Conservation (phyloP, 2,113 vertebrate species). For the Stigmatopora argus region DNA sequence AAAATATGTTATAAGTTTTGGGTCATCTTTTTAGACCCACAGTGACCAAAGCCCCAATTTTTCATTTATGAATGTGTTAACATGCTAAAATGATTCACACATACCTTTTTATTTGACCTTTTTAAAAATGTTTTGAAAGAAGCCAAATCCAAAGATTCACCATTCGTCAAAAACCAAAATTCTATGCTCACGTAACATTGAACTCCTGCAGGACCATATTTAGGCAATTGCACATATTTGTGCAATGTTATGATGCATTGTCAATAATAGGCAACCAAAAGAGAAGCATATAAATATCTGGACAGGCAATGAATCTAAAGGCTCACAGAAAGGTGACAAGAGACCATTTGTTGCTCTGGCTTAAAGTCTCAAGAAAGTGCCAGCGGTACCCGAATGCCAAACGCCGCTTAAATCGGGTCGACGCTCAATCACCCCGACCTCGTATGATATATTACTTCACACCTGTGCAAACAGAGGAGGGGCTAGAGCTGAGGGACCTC, state of each 20-base stretch:
- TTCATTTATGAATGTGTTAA: no score
- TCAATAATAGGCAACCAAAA: neutral
- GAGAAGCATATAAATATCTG: neutral
- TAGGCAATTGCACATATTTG: neutral
- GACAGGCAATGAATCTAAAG: constrained; percentile 5
- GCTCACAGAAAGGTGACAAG: constrained; percentile 29
- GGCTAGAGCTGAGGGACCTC: constrained; percentile 19
- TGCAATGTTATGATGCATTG: neutral
- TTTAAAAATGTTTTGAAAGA: no score
- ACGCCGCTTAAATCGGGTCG: constrained; percentile 53
- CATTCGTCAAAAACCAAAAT: no score
- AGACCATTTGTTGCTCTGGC: constrained; percentile 42
- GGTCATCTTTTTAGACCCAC: no score
- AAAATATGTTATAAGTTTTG: no score
- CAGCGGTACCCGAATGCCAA: constrained; percentile 46
- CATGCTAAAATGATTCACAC: no score
- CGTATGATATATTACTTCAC: constrained; percentile 55
- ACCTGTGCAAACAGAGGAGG: constrained; percentile 69
- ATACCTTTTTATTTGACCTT: no score
- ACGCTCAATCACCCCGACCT: constrained; percentile 58
- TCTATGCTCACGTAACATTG: neutral
- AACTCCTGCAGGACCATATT: neutral
- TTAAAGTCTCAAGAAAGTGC: constrained; percentile 24
- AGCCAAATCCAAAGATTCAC: no score
- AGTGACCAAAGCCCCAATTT: no score